Base-by-base conservation (phyloP, 2,797 vertebrate genomes). In the Acrossocheilus fasciatus region DNA sequence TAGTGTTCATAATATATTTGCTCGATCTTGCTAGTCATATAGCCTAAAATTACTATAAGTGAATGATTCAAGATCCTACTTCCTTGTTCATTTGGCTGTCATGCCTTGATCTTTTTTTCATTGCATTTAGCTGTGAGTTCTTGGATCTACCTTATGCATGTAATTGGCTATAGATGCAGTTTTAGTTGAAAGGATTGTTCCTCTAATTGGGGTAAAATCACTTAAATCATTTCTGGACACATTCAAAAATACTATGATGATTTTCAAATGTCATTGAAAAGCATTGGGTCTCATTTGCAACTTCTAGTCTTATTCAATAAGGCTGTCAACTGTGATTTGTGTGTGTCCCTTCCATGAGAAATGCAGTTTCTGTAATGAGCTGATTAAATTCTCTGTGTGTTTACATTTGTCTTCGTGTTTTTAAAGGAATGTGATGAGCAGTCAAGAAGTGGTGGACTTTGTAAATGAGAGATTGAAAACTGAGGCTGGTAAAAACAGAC, bases 361-460 rank as follows among this genome's bases (percentile, higher is more conserved):
- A 30, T 82, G n/a, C n/a, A 18, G 0, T 62, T 11, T 26, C 20
- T 11, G 23, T 43, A 50, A 30, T 74, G 41, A 57, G 2, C 11
- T 9, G 18, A 82, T 80, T 39, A 20, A 23, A 47, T 23, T 34
- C 15, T n/a, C n/a, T n/a, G 10, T 30, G 18, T 62, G 17, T n/a
- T 18, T 12, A 41, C 39, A 20, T 72, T 30, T 54, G 3, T 23
- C 4, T 36, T 72, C 6, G 7, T 70, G n/a, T 59, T 39, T 86
- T 91, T 85, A 62, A 68, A 99, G 98, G 98, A 99, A 99, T 74
- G 98, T 99, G 88, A 96, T 99, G 93, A 99, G 98, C 96, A 99
- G 98, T 93, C 98, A 99, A 92, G 98, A 99, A 91, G 98, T 99
- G 89, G 97, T 99, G 92, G 98, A 99, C 93, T 99, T 99, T 91